Evolutionary conservation across 2,113 vertebrate species (phyloP), one percentile per base, ranked within the genome.

Genomic region (Sinocyclocheilus anshuiensis): DNA sequence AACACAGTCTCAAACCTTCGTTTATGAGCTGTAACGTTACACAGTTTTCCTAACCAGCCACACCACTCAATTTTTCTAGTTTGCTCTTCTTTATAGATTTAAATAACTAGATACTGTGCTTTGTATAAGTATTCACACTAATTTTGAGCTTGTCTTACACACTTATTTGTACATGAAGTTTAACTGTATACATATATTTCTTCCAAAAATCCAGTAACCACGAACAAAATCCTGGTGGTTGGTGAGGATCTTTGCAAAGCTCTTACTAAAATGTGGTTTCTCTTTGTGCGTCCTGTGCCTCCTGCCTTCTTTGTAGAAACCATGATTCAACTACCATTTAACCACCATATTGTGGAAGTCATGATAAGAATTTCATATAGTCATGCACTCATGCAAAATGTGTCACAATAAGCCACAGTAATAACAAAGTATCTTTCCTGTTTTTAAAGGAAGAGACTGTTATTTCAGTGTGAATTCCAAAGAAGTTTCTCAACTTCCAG

Each of bases 291-390:
- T 48, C 22, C 22, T 74, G 2, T 13, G 36, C 36, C 20, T 42
- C 39, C 4, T 26, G 61, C 61, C n/a, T 26, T 1, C n/a, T 72
- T 42, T 20, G 55, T 33, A 24, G 50, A 78, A 80, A 59, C 33
- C 53, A 80, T 9, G 8, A 29, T 18, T 77, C 18, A 48, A 24
- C n/a, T 42, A 76, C 39, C 15, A 50, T 48, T 5, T 33, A 48
- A 15, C n/a, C 74, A 76, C 39, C 15, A 50, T 48, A 10, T 33
- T 16, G 16, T 20, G 15, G 55, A 80, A 61, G 55, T 55, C 48
- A 55, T 11, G 33, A 80, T n/a, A 36, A 61, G 18, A 61, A 39
- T 61, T 61, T 80, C 33, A 61, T 42, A 61, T 61, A 80, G 77
- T 63, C 53, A 80, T 61, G 57, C 12, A 45, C 77, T 42, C 55